These are phyloP conservation scores for Anarrhichthys ocellatus DNA, from an alignment of 2,113 vertebrate species.

Conservation along the genomic window DNA sequence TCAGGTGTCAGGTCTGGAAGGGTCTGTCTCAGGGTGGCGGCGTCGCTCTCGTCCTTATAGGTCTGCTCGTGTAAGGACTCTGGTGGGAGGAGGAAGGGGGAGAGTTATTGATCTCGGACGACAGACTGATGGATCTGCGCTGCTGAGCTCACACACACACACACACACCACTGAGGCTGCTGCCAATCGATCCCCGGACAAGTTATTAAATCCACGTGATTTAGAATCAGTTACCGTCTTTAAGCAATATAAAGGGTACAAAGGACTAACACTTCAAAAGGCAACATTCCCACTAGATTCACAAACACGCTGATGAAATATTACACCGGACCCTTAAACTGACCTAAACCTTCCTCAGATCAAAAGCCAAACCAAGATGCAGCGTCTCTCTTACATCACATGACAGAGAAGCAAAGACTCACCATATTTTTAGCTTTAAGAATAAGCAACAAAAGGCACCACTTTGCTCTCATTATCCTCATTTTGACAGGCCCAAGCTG, in stretches of 20 bases:
- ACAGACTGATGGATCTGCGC: constrained; percentile 10
- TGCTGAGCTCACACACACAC: constrained; percentile 11
- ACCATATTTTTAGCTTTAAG: neutral
- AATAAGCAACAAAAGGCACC: neutral
- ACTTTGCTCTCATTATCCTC: neutral
- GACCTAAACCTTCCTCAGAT: constrained; percentile 1
- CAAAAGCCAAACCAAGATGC: constrained; percentile 28
- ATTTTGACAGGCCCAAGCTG: constrained; percentile 9
- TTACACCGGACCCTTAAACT: neutral
- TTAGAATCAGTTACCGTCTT: neutral
- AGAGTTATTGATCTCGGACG: constrained; percentile 30
- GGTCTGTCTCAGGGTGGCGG: constrained; percentile 94
- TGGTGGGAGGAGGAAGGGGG: constrained; percentile 54
- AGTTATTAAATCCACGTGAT: neutral
- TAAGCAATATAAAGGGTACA: neutral
- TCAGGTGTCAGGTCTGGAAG: constrained; percentile 95
- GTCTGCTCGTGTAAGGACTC: constrained; percentile 86
- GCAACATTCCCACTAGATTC: constrained; percentile 9
- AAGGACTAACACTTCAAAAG: neutral
- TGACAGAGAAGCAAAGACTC: neutral
- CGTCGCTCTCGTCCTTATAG: constrained; percentile 90
- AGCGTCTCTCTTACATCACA: neutral
- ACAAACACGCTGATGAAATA: neutral
- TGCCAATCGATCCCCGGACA: neutral
- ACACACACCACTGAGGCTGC: neutral